Conservation (phyloP, 2,888 invertebrate species). For the Cerastis rubricosa region DNA sequence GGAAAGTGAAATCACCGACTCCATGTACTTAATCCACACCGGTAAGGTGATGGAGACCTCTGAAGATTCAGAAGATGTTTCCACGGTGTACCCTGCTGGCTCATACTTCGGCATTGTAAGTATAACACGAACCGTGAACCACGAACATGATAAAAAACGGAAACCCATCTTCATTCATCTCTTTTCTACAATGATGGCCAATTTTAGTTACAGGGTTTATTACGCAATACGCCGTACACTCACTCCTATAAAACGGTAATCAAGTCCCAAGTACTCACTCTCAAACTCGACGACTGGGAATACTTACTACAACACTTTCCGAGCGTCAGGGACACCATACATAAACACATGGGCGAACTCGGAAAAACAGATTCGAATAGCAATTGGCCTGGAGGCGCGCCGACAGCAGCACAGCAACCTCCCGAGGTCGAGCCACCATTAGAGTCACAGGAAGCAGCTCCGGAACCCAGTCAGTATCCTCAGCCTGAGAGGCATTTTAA, state of each 20-base stretch:
- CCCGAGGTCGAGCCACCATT: constrained; percentile 6
- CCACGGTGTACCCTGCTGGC: constrained; percentile 70
- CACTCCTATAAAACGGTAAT: constrained; percentile 78
- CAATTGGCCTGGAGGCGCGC: constrained; percentile 55
- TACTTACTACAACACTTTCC: constrained; percentile 81
- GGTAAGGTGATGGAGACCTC: constrained; percentile 76
- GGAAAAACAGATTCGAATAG: constrained; percentile 19
- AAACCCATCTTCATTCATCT: neutral
- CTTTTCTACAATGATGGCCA: neutral
- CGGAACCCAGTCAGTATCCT: constrained; percentile 2
- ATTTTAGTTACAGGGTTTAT: constrained; percentile 80
- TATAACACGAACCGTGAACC: neutral
- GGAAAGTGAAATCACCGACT: constrained; percentile 80
- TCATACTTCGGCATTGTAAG: constrained; percentile 81
- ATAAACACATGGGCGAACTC: constrained; percentile 64
- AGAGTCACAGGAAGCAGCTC: neutral
- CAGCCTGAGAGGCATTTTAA: neutral
- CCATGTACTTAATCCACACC: constrained; percentile 84
- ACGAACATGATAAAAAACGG: neutral
- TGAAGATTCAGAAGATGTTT: constrained; percentile 59
- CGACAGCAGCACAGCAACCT: neutral
- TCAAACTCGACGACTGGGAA: constrained; percentile 80
- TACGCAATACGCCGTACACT: constrained; percentile 73
- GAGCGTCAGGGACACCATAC: constrained; percentile 72
- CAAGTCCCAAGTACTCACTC: constrained; percentile 80